Conservation (phyloP, 1,140 invertebrate genomes). For the Branchinecta lynchi region DNA sequence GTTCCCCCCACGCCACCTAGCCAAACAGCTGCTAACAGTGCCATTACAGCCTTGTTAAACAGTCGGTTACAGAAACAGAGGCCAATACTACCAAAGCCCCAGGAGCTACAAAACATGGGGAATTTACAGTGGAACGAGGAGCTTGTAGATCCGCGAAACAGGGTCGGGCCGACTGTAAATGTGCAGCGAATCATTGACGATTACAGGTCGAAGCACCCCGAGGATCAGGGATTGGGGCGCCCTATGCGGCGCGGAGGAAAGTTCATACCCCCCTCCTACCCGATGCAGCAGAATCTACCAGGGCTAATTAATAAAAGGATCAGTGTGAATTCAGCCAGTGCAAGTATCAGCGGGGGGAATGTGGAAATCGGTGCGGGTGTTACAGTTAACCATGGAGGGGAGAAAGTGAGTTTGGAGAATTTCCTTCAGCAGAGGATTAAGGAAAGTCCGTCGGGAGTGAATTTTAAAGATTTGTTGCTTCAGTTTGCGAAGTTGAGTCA, state of each 20-base stretch:
- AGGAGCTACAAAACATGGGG: slow-evolving; percentile 13
- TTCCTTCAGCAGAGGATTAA: slow-evolving; percentile 14
- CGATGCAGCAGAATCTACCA: not conserved
- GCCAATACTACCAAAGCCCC: slow-evolving; percentile 30
- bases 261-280: not conserved
- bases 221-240: slow-evolving; percentile 20
- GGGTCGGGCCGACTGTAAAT: slow-evolving; percentile 48
- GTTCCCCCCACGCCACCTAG: not conserved
- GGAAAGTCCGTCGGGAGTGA: slow-evolving; percentile 27
- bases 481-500: slow-evolving; percentile 51
- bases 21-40: not conserved
- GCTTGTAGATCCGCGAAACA: not conserved
- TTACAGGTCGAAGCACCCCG: slow-evolving; percentile 41
- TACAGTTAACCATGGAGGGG: slow-evolving; percentile 38
- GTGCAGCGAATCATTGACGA: slow-evolving; percentile 67
- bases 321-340: slow-evolving; percentile 19
- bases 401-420: slow-evolving; percentile 28
- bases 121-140: not conserved
- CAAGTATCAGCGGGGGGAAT: slow-evolving; percentile 23
- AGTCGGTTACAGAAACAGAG: slow-evolving; percentile 21
- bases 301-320: slow-evolving; percentile 21
- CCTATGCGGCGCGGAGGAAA: slow-evolving; percentile 10
- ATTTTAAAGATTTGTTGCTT: slow-evolving; percentile 58
- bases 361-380: slow-evolving; percentile 34
- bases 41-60: not conserved